Evolutionary conservation across 1,140 invertebrate genomes (phyloP).

Genomic region (Sipha flava): DNA sequence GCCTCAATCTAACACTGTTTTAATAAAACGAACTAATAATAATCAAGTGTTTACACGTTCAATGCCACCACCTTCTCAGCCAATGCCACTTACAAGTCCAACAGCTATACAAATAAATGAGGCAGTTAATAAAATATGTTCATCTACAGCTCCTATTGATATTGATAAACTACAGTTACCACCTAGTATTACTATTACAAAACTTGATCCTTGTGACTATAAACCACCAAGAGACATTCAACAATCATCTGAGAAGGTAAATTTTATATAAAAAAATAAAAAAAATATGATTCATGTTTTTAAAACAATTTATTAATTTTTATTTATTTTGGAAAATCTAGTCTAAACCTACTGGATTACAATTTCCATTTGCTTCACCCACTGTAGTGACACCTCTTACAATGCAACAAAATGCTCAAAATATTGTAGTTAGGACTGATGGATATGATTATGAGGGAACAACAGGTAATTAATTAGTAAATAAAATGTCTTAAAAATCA

Average conservation of each 20-base stretch:
- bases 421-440: constrained; percentile 24
- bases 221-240: constrained; percentile 41
- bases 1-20: not conserved
- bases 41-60: constrained; percentile 18
- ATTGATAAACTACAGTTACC: constrained; percentile 64
- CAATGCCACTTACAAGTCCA: constrained; percentile 36
- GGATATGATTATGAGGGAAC: not conserved
- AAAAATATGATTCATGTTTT: not conserved
- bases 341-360: not conserved
- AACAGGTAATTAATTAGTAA: not conserved
- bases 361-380: constrained; percentile 13
- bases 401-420: constrained; percentile 18
- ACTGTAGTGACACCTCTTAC: not conserved
- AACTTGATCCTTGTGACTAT: constrained; percentile 54
- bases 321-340: not conserved
- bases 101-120: constrained; percentile 41
- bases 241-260: constrained; percentile 15
- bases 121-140: constrained; percentile 38
- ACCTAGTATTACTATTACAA: constrained; percentile 72
- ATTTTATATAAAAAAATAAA: not conserved
- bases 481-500: too few species aligned
- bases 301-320: not conserved
- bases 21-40: constrained; percentile 19
- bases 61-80: not conserved
- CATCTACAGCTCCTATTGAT: constrained; percentile 38